phyloP scores from a whole-genome alignment of 2,797 vertebrate species.

The Anolis apletophallus region DNA sequence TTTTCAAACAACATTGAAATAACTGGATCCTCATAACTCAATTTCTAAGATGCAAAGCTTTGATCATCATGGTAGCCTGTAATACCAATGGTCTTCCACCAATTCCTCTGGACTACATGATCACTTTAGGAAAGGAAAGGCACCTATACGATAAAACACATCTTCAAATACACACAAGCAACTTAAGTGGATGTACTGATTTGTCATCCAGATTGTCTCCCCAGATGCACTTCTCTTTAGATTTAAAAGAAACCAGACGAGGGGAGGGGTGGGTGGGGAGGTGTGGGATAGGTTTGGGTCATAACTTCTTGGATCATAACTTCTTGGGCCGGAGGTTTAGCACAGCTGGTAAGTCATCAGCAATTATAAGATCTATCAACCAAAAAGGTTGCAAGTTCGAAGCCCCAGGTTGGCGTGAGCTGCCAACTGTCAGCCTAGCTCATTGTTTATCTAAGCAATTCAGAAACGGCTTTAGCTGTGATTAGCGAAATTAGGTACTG shows the following conservation, averaged over 20 bases:
- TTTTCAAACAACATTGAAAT: background rate
- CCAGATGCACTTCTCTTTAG: background rate
- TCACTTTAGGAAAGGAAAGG: background rate
- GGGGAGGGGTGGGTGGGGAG: too few relatives aligned
- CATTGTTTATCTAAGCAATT: too few relatives aligned
- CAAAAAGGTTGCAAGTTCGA: too few relatives aligned
- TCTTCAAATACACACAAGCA: background rate
- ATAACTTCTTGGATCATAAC: too few relatives aligned
- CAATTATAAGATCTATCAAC: too few relatives aligned
- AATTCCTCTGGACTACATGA: background rate
- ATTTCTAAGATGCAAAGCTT: background rate
- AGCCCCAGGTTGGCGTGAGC: too few relatives aligned
- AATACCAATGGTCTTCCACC: background rate
- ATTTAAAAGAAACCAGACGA: background rate
- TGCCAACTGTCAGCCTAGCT: too few relatives aligned
- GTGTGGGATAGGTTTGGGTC: constrained; percentile 9
- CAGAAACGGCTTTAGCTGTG: too few relatives aligned
- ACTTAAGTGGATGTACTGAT: background rate
- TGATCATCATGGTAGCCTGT: background rate
- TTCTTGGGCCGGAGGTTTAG: too few relatives aligned
- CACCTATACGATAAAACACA: background rate
- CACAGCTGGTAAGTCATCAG: too few relatives aligned
- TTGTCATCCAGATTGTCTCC: background rate
- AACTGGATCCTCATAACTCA: background rate
- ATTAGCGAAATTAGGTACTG: too few relatives aligned